Conservation (phyloP, 2,888 invertebrate species). For the Chrysodeixis includens region DNA sequence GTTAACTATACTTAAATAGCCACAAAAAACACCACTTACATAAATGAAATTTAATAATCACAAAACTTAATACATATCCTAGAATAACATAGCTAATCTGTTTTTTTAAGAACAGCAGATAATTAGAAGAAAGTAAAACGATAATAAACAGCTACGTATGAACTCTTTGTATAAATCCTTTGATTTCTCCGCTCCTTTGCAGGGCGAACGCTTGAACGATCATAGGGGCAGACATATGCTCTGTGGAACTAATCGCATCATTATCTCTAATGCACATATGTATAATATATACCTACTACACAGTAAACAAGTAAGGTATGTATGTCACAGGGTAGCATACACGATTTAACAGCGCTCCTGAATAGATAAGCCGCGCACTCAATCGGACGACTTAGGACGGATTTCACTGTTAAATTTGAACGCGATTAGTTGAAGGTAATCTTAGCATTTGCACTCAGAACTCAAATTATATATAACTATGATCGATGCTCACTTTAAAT, state of each 20-base stretch:
- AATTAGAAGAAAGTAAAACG: too few relatives aligned
- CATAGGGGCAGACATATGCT: slow-evolving; percentile 9
- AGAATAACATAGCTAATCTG: too few relatives aligned
- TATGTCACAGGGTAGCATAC: background rate
- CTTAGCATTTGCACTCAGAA: too few relatives aligned
- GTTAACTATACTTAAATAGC: too few relatives aligned
- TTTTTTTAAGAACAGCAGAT: too few relatives aligned
- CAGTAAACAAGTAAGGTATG: background rate
- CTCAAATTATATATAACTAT: too few relatives aligned
- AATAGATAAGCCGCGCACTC: slow-evolving; percentile 4
- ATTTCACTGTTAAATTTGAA: background rate
- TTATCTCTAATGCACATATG: slow-evolving; percentile 14
- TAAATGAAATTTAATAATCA: too few relatives aligned
- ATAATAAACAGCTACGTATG: background rate
- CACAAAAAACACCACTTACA: too few relatives aligned
- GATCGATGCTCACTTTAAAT: too few relatives aligned
- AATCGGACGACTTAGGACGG: background rate
- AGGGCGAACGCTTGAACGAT: slow-evolving; percentile 14
- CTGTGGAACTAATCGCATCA: slow-evolving; percentile 31
- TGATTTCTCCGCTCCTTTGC: slow-evolving; percentile 5
- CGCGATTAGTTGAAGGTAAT: background rate
- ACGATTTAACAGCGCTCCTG: slow-evolving; percentile 6
- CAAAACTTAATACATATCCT: too few relatives aligned
- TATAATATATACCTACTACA: background rate
- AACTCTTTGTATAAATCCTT: background rate